Base-by-base conservation (phyloP, 2,113 vertebrate species). In the Phylloscopus trochiloides region DNA sequence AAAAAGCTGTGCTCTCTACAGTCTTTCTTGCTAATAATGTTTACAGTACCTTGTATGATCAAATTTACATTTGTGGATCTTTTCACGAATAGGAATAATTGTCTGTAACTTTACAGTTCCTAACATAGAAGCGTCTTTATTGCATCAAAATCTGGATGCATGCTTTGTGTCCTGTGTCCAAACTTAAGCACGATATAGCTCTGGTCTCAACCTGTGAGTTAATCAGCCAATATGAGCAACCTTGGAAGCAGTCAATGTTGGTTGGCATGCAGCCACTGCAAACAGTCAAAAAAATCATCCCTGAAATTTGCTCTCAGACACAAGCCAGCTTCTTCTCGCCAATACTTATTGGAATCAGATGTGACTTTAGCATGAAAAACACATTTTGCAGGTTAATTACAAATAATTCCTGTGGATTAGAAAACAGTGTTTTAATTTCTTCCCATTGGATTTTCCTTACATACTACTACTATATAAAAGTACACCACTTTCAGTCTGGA, bases 181-280 rank as follows among this genome's bases (percentile, higher is more conserved):
- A 47, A 55, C 2, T 32, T 31, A 40, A 47, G 34, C 0, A 0
- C 21, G 3, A 22, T 14, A 38, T 4, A 82, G 5, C 6, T 73
- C 32, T 66, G 34, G 43, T 38, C 32, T 86, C 10, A 5, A 2
- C 6, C 17, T 85, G 13, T 17, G 10, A 71, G n/a, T 59, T 36
- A 72, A 67, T 45, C 36, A 43, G 6, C 8, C 40, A 48, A 6
- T 24, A 40, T 17, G 71, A 58, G 38, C 22, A 63, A 66, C 21
- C 31, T 8, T 45, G 26, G 10, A 66, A 61, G 28, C 16, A 58
- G 12, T 32, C 83, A 42, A 9, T 7, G 13, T 4, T 73, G 36
- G 6, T 24, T 65, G 21, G 19, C 12, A 52, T 14, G 38, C 12
- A 80, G 26, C 17, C 45, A 34, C 24, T 61, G 17, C 7, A 76